These are phyloP conservation scores for Leptinotarsa lineolata DNA, from an alignment of 1,140 invertebrate species.

Conservation along the genomic window DNA sequence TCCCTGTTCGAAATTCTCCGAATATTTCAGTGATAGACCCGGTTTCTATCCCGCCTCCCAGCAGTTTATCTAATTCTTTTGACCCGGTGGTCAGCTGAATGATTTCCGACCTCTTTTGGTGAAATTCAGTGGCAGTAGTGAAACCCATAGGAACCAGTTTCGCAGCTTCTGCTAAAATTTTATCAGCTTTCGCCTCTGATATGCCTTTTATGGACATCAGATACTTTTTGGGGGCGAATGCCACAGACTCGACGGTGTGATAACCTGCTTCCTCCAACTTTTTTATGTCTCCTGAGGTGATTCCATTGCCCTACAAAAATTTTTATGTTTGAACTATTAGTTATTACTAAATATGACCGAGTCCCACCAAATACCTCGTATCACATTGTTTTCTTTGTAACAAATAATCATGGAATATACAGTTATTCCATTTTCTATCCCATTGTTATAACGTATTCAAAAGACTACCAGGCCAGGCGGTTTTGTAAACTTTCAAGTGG, in stretches of 20 bases:
- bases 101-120: slow-evolving; percentile 89
- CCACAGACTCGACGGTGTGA: slow-evolving; percentile 94
- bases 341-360: neutral
- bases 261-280: slow-evolving; percentile 92
- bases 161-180: slow-evolving; percentile 87
- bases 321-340: slow-evolving; percentile 2
- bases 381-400: no score
- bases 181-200: slow-evolving; percentile 96
- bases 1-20: slow-evolving; percentile 98
- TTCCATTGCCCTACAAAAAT: slow-evolving; percentile 75
- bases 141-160: slow-evolving; percentile 98
- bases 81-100: slow-evolving; percentile 92
- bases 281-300: slow-evolving; percentile 88
- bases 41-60: slow-evolving; percentile 97
- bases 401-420: no score
- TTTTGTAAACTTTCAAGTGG: no score
- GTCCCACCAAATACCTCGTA: no score
- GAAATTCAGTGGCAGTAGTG: slow-evolving; percentile 94
- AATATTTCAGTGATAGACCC: slow-evolving; percentile 99
- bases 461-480: neutral
- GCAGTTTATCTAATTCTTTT: slow-evolving; percentile 88
- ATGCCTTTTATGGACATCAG: slow-evolving; percentile 93
- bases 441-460: neutral
- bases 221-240: slow-evolving; percentile 91
- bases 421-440: neutral